Percentiles rank a stretch among this genome's conserved stretches.
phyloP scores from a whole-genome alignment of 2,113 vertebrate genomes.

The Sander vitreus region DNA sequence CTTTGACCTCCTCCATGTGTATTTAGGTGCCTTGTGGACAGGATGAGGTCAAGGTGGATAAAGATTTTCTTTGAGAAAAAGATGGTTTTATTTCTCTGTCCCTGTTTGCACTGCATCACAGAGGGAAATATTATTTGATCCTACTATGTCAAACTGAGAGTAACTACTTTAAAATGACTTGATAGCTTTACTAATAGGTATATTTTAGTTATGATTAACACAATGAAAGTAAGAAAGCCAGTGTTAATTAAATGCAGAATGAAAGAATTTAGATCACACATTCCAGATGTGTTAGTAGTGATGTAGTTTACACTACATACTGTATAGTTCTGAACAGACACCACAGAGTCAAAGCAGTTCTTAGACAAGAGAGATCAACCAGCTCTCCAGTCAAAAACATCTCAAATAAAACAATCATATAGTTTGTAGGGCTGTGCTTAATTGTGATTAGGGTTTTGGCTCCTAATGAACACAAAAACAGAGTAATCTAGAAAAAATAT shows the following conservation, averaged over 20 bases:
- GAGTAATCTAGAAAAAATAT: too few species aligned
- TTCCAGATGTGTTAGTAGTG: not conserved
- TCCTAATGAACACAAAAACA: too few species aligned
- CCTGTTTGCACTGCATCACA: not conserved
- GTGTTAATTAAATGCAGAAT: not conserved
- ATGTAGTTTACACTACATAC: not conserved
- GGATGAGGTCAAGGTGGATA: constrained; percentile 39
- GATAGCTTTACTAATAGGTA: too few species aligned
- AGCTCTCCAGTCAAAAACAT: not conserved
- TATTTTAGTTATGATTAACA: too few species aligned
- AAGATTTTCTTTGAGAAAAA: not conserved
- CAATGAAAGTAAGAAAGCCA: not conserved
- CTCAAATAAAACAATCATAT: not conserved
- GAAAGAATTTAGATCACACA: not conserved
- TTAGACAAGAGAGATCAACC: too few species aligned
- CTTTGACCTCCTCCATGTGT: constrained; percentile 45
- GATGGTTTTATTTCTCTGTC: not conserved
- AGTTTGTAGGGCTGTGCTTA: too few species aligned
- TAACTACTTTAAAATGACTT: not conserved
- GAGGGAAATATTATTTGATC: not conserved
- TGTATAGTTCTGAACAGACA: not conserved
- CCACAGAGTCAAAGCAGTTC: not conserved
- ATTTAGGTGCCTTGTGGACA: constrained; percentile 49
- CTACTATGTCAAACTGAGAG: not conserved
- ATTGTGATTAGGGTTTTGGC: too few species aligned